Evolutionary conservation across 1,140 invertebrate genomes (phyloP).

Genomic region (Hyles euphorbiae): DNA sequence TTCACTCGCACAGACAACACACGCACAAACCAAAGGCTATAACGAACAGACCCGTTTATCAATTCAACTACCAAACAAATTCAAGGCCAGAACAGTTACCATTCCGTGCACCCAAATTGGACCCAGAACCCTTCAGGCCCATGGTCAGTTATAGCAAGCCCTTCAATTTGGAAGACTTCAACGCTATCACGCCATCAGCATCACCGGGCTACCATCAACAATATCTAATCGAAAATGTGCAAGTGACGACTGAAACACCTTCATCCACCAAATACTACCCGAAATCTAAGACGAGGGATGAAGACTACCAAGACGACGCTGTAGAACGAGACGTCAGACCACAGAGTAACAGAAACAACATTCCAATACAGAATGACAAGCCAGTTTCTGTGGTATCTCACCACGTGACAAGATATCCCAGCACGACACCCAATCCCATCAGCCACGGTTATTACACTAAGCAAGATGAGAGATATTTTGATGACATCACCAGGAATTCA

Average conservation of each 20-base stretch:
- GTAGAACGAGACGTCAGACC: conserved; percentile 38
- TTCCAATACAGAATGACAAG: conserved; percentile 59
- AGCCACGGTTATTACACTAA: conserved; percentile 82
- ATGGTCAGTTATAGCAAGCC: conserved; percentile 80
- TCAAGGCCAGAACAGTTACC: conserved; percentile 57
- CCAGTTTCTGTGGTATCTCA: conserved; percentile 35
- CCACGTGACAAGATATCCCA: conserved; percentile 51
- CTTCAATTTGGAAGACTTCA: conserved; percentile 74
- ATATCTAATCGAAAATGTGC: conserved; percentile 61
- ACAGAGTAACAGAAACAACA: conserved; percentile 55
- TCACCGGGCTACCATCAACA: conserved; percentile 55
- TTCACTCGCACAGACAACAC: conserved; percentile 55
- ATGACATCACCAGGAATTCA: conserved; percentile 86
- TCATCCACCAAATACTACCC: conserved; percentile 66
- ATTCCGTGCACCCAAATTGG: conserved; percentile 73
- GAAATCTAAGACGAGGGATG: conserved; percentile 54
- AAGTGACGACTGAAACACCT: conserved; percentile 62
- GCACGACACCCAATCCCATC: conserved; percentile 78
- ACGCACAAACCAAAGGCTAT: conserved; percentile 58
- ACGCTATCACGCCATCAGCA: conserved; percentile 65
- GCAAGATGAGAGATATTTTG: conserved; percentile 82
- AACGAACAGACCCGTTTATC: conserved; percentile 62
- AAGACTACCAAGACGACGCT: conserved; percentile 58
- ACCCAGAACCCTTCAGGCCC: conserved; percentile 78
- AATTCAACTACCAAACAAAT: conserved; percentile 66